These are phyloP conservation scores for Lepidurus couesii DNA, from an alignment of 1,140 invertebrate species.

Conservation along the genomic window DNA sequence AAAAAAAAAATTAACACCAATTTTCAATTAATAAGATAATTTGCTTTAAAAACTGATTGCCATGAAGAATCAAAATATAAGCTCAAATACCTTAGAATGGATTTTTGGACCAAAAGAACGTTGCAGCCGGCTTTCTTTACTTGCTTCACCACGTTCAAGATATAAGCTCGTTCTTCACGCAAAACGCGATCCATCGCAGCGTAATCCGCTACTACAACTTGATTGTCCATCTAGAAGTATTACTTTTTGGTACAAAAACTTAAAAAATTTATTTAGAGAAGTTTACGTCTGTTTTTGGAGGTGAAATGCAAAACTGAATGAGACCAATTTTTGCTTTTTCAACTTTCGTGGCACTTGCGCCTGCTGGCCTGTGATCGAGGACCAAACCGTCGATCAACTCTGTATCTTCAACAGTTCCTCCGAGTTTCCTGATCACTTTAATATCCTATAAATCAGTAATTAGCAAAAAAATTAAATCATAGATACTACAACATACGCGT, in stretches of 20 bases:
- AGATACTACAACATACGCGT: slow-evolving; percentile 42
- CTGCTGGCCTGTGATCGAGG: slow-evolving; percentile 81
- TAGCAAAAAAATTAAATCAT: neutral
- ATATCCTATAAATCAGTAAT: slow-evolving; percentile 49
- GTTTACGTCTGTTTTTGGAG: slow-evolving; percentile 96
- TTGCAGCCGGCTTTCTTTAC: slow-evolving; percentile 98
- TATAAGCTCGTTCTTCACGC: slow-evolving; percentile 97
- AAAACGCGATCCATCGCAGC: slow-evolving; percentile 97
- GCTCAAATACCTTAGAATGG: slow-evolving; percentile 72
- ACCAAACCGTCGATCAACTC: slow-evolving; percentile 92
- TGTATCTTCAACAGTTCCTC: slow-evolving; percentile 96
- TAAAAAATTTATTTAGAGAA: neutral
- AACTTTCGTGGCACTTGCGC: slow-evolving; percentile 81
- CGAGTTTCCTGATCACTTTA: slow-evolving; percentile 91
- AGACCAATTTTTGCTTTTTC: slow-evolving; percentile 99
- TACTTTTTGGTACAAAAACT: slow-evolving; percentile 6
- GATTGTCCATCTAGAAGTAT: slow-evolving; percentile 48
- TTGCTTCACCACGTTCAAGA: slow-evolving; percentile 97
- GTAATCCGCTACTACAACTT: slow-evolving; percentile 94
- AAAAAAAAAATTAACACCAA: slow-evolving; percentile 27
- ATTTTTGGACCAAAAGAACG: slow-evolving; percentile 96
- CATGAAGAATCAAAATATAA: neutral
- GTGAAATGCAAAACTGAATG: slow-evolving; percentile 99
- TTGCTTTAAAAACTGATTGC: neutral
- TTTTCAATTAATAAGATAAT: neutral